These are phyloP conservation scores for Papilio polytes DNA, from an alignment of 1,140 invertebrate species.

Conservation along the genomic window DNA sequence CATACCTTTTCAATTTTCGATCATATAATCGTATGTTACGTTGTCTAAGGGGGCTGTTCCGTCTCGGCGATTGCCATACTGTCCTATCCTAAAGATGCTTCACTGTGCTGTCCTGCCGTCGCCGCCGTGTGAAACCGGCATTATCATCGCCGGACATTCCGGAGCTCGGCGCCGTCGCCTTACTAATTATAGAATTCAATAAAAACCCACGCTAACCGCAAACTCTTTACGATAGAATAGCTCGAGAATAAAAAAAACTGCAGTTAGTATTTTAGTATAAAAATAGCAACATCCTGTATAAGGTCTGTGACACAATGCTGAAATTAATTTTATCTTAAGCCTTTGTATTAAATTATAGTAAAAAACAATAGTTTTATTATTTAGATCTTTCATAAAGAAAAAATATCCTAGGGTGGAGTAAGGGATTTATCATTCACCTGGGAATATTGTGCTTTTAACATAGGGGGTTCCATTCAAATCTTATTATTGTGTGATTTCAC, in stretches of 20 bases:
- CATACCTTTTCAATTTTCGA: too few species aligned
- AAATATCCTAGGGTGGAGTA: neutral
- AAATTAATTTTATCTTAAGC: neutral
- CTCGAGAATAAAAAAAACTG: neutral
- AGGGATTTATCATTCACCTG: neutral
- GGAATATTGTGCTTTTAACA: neutral
- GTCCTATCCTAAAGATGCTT: neutral
- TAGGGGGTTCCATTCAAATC: neutral
- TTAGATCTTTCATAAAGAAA: neutral
- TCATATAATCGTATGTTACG: too few species aligned
- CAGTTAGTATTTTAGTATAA: slow-evolving; percentile 5
- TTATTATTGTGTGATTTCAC: neutral
- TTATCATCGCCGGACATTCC: slow-evolving; percentile 1
- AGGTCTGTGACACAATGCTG: neutral
- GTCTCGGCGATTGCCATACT: neutral
- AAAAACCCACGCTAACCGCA: slow-evolving; percentile 14
- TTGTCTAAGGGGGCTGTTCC: too few species aligned
- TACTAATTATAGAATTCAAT: slow-evolving; percentile 20
- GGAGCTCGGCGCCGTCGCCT: neutral
- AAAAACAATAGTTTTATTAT: neutral
- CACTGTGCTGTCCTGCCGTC: neutral
- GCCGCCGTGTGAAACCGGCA: neutral
- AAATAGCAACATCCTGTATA: slow-evolving; percentile 11
- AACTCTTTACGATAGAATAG: slow-evolving; percentile 6
- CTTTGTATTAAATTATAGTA: neutral